Evolutionary conservation across 2,113 vertebrate genomes (phyloP).

Genomic region (chimpanzee (Pan troglodytes)): DNA sequence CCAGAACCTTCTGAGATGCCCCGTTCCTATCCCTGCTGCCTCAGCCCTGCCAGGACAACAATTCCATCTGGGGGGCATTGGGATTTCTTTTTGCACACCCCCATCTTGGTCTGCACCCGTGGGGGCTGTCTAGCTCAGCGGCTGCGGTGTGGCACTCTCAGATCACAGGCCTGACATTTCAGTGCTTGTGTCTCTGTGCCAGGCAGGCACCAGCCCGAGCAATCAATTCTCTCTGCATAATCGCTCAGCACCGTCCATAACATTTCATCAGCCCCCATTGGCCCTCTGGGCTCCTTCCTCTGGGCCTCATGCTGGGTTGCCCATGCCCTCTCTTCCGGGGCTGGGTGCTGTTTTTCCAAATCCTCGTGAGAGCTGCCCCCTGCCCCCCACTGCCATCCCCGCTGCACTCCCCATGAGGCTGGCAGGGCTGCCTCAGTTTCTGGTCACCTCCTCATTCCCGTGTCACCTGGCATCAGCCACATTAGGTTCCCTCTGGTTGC

Average conservation of each 20-base stretch:
- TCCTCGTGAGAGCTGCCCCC: neutral
- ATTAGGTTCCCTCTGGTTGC: neutral
- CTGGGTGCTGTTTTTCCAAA: neutral
- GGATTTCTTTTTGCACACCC: slow-evolving; percentile 67
- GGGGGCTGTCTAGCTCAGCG: neutral
- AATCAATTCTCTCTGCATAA: slow-evolving; percentile 91
- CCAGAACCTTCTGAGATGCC: slow-evolving; percentile 70
- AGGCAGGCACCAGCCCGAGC: slow-evolving; percentile 83
- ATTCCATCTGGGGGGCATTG: slow-evolving; percentile 74
- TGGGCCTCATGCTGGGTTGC: neutral
- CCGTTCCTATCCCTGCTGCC: slow-evolving; percentile 79
- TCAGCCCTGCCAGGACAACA: slow-evolving; percentile 75
- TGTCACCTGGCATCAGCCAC: neutral
- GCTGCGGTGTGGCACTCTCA: slow-evolving; percentile 79
- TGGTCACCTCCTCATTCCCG: neutral
- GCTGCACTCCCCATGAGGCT: neutral
- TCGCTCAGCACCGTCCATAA: slow-evolving; percentile 83
- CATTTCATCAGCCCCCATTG: slow-evolving; percentile 84
- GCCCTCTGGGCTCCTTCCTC: slow-evolving; percentile 60
- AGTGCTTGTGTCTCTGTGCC: slow-evolving; percentile 86
- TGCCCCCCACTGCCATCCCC: fast-evolving
- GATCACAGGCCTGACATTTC: slow-evolving; percentile 92
- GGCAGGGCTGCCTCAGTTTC: neutral
- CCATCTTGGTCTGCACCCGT: fast-evolving
- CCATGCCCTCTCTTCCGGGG: slow-evolving; percentile 68